Conservation (phyloP, 2,113 vertebrate genomes). For the Calyptommatus sinebrachiatus region DNA sequence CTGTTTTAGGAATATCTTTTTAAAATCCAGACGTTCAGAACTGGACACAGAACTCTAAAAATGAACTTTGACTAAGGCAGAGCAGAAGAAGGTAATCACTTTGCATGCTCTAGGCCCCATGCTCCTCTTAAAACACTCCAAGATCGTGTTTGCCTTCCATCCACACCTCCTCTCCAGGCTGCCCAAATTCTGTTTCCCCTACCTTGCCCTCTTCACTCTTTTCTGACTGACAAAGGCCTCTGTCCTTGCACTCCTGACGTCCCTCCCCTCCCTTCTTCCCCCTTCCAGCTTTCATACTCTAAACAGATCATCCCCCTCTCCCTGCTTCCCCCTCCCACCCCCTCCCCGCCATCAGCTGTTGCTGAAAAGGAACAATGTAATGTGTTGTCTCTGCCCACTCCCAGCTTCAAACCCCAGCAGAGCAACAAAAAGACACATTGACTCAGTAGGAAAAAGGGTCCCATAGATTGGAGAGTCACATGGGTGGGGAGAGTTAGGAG, state of each 20-base stretch:
- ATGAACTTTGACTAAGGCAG: too few relatives aligned
- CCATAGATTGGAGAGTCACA: conserved; percentile 46
- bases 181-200: not conserved
- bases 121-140: too few relatives aligned
- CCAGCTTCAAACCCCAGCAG: conserved; percentile 69
- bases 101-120: too few relatives aligned
- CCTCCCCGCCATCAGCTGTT: conserved; percentile 70
- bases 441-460: conserved; percentile 66
- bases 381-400: conserved; percentile 72
- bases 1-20: too few relatives aligned
- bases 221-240: not conserved
- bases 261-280: conserved; percentile 38
- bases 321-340: conserved; percentile 7
- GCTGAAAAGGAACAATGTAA: conserved; percentile 76
- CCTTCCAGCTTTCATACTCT: not conserved
- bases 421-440: conserved; percentile 80
- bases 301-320: conserved; percentile 36
- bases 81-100: too few relatives aligned
- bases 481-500: conserved; percentile 13
- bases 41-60: too few relatives aligned
- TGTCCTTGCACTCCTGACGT: not conserved
- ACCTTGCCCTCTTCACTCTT: not conserved
- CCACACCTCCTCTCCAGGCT: too few relatives aligned
- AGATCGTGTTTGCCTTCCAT: too few relatives aligned
- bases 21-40: too few relatives aligned